Conservation (phyloP, 2,888 invertebrate genomes). For the Tethea ocularis region DNA sequence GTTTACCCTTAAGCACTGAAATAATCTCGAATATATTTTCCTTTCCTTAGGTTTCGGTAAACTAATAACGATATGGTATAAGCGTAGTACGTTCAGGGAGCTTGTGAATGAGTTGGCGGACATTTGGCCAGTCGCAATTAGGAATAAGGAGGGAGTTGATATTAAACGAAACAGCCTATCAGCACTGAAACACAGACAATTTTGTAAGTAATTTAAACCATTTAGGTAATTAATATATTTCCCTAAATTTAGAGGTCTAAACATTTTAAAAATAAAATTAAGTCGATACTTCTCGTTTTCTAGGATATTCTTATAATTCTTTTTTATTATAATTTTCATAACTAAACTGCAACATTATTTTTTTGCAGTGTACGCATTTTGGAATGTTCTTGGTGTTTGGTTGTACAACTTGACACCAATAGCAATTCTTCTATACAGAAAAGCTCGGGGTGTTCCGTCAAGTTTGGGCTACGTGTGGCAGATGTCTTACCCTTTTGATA, state of each 20-base stretch:
- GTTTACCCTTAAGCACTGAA: too few relatives aligned
- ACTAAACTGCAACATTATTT: constrained; percentile 7
- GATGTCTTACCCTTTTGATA: constrained; percentile 68
- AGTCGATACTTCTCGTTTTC: neutral
- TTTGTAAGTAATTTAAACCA: constrained; percentile 43
- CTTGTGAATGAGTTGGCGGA: constrained; percentile 61
- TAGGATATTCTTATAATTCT: too few relatives aligned
- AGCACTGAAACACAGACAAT: constrained; percentile 54
- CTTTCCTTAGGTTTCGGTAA: constrained; percentile 58
- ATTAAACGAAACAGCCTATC: constrained; percentile 59
- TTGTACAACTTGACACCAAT: constrained; percentile 64
- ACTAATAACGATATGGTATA: constrained; percentile 63
- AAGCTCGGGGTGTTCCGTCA: constrained; percentile 44
- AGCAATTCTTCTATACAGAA: constrained; percentile 49
- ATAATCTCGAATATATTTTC: constrained; percentile 1
- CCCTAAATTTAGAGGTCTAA: neutral
- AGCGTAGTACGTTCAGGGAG: constrained; percentile 55
- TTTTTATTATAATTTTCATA: too few relatives aligned
- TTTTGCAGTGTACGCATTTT: constrained; percentile 63
- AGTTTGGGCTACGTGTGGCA: constrained; percentile 63
- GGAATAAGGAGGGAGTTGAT: constrained; percentile 46
- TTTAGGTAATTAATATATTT: too few relatives aligned
- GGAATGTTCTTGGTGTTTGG: constrained; percentile 61
- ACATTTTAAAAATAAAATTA: neutral
- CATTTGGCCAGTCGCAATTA: constrained; percentile 59